phyloP scores from a whole-genome alignment of 2,797 vertebrate genomes.

The Sitta carolinensis region DNA sequence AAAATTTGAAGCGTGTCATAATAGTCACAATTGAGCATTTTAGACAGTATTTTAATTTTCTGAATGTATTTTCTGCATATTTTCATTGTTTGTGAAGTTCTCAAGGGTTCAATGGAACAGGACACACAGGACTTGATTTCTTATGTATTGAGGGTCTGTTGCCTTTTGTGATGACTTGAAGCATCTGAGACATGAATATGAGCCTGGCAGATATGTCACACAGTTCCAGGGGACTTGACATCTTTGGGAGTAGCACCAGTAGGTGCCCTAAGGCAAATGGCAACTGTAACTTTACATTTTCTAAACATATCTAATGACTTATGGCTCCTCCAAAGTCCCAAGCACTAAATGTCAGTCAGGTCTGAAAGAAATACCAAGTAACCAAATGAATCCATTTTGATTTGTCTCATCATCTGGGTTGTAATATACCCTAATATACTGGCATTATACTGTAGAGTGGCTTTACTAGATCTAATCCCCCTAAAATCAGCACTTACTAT shows the following conservation, averaged over 20 bases:
- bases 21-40: not conserved
- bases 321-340: not conserved
- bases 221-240: not conserved
- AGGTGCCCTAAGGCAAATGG: not conserved
- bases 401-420: not conserved
- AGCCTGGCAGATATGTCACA: not conserved
- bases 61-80: not conserved
- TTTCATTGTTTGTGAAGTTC: not conserved
- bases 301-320: not conserved
- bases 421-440: not conserved
- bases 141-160: rapidly evolving
- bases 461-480: not conserved
- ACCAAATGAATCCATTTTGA: not conserved
- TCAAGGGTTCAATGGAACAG: rapidly evolving
- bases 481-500: not conserved
- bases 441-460: not conserved
- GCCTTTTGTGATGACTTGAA: not conserved
- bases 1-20: not conserved
- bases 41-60: not conserved
- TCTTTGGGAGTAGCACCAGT: not conserved
- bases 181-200: not conserved
- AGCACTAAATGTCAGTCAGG: not conserved
- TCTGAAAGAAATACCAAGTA: not conserved
- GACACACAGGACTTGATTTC: not conserved
- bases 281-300: not conserved